Conservation (phyloP, 2,113 vertebrate genomes). For the Forbesichthys papilliferus region DNA sequence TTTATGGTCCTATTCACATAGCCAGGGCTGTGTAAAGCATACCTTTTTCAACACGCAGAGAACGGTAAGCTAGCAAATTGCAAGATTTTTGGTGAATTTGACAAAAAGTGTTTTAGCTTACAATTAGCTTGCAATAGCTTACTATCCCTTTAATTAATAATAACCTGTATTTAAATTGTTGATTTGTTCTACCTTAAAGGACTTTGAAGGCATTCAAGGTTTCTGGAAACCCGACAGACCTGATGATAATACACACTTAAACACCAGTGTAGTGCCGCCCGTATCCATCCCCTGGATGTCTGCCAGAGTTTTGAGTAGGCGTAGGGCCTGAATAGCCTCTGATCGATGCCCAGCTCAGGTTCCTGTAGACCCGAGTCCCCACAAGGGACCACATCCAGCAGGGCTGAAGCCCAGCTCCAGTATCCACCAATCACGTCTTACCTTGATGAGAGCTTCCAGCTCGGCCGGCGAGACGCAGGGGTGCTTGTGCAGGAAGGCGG, state of each 20-base stretch:
- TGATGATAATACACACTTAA: conserved; percentile 8
- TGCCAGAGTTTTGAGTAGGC: conserved; percentile 19
- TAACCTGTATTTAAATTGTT: too few species aligned
- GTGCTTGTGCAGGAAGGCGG: conserved; percentile 88
- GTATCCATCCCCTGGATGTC: conserved; percentile 13
- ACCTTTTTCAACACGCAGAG: too few species aligned
- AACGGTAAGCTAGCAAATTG: too few species aligned
- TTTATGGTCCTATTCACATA: too few species aligned
- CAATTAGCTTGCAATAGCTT: too few species aligned
- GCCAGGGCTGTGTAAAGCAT: too few species aligned
- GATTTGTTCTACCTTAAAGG: background rate
- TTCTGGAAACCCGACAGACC: background rate
- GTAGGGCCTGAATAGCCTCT: conserved; percentile 32
- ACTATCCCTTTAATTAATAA: background rate
- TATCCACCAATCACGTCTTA: conserved; percentile 62
- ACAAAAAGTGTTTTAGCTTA: too few species aligned
- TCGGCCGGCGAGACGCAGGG: conserved; percentile 85
- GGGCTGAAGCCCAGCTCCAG: conserved; percentile 7
- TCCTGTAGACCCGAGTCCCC: conserved; percentile 51
- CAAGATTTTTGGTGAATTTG: too few species aligned
- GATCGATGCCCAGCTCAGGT: conserved; percentile 57
- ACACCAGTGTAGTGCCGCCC: conserved; percentile 7
- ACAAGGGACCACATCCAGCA: conserved; percentile 29
- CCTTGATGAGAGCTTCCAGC: conserved; percentile 91
- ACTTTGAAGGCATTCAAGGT: background rate